Evolutionary conservation across 2,797 vertebrate genomes (phyloP), one percentile per base, ranked within the genome.

Genomic region (Chaunax sp.): DNA sequence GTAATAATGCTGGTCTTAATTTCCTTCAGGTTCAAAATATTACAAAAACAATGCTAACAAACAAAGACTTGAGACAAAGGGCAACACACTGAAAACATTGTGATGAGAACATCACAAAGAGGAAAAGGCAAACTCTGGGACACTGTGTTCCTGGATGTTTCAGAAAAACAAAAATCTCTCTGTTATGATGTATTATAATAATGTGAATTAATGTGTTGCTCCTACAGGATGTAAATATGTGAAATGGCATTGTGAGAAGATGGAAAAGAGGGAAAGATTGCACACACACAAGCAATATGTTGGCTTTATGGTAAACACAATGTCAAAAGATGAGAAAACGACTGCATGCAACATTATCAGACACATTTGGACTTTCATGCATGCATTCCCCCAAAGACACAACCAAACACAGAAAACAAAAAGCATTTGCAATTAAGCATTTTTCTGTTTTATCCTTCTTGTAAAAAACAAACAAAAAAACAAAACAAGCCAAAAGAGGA

Each of bases 381-480:
- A 77, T 26, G 26, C 23, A 63, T 43, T 4, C 45, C 47, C 40
- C 26, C 18, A 57, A 63, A 59, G 20, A 63, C 35, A 56, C 26
- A 72, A 37, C 37, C 23, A 72, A 16, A 70, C 30, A 85, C 16
- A 51, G 52, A 72, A 57, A 40, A 45, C 23, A 63, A 67, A 62
- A 69, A 74, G 64, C 75, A 81, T 86, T 85, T 84, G 75, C 75
- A 85, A 82, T 44, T 45, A 69, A 69, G 54, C 38, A 3, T 11
- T 50, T 67, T 61, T 56, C 35, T 26, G 59, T 64, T 77, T 82
- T 43, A 69, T 69, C 45, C 60, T 46, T 16, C 45, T 53, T 35
- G 3, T 51, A 5, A 30, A 30, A 30, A n/a, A n/a, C n/a, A n/a
- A n/a, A n/a, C n/a, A n/a, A n/a, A n/a, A 55, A 62, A 67, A 12